A percentile compares a stretch with the other conserved stretches of the same genome.
Conservation (phyloP, 2,113 vertebrate species). For the Ivindomyrus marchei region DNA sequence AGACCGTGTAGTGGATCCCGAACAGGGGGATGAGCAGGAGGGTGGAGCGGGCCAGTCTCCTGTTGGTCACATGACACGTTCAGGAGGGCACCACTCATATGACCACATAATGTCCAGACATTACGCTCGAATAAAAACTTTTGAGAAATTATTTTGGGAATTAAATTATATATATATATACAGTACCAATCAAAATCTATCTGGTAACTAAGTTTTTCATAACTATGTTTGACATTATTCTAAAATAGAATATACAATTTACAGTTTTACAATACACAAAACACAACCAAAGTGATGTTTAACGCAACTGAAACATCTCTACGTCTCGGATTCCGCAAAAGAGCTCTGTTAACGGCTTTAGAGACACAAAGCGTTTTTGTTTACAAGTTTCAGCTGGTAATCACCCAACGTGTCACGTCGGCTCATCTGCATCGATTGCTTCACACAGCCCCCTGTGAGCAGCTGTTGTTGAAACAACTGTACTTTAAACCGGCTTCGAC, state of each 20-base stretch:
- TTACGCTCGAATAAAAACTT: neutral
- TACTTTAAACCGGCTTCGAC: neutral
- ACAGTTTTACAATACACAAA: neutral
- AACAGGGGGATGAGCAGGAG: conserved; percentile 94
- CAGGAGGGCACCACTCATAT: neutral
- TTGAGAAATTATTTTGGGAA: neutral
- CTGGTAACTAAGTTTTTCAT: neutral
- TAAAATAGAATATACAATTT: neutral
- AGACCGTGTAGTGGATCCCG: conserved; percentile 88
- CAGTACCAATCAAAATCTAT: neutral
- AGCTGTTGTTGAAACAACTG: neutral
- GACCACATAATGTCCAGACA: too few species aligned
- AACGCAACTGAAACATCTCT: neutral
- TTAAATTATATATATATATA: neutral
- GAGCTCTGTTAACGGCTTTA: neutral
- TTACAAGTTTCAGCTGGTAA: neutral
- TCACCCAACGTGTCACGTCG: neutral
- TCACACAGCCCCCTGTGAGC: neutral
- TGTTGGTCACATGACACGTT: conserved; percentile 40
- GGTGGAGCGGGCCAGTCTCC: conserved; percentile 93
- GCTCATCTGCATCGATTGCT: neutral
- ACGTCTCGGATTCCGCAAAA: neutral
- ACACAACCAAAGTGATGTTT: neutral
- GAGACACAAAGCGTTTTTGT: neutral
- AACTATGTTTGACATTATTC: neutral